phyloP scores from a whole-genome alignment of 2,888 invertebrate species.

The Tetrapedia diversipes region DNA sequence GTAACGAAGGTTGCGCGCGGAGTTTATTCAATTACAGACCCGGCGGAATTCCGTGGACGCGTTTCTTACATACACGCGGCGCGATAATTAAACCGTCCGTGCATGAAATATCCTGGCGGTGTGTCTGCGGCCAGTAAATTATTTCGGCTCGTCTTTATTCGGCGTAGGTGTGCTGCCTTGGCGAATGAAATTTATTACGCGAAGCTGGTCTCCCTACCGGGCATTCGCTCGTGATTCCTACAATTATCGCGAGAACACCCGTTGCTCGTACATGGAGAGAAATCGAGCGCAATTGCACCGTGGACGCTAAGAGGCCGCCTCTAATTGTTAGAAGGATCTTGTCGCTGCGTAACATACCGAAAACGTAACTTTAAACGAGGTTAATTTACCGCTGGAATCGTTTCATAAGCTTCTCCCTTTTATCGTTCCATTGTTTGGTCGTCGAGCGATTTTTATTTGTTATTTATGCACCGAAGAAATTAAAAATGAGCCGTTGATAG shows the following conservation, averaged over 20 bases:
- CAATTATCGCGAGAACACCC: slow-evolving; percentile 46
- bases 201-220: slow-evolving; percentile 26
- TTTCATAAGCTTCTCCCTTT: neutral
- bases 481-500: no score
- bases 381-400: neutral
- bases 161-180: slow-evolving; percentile 42
- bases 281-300: slow-evolving; percentile 43
- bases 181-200: slow-evolving; percentile 48
- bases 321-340: slow-evolving; percentile 27
- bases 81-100: slow-evolving; percentile 51
- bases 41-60: slow-evolving; percentile 26
- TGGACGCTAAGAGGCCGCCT: slow-evolving; percentile 26
- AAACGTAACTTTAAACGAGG: slow-evolving; percentile 1
- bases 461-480: no score
- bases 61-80: slow-evolving; percentile 20
- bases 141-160: slow-evolving; percentile 51
- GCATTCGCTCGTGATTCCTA: slow-evolving; percentile 42
- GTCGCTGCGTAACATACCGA: slow-evolving; percentile 1
- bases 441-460: neutral
- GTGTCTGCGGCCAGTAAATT: slow-evolving; percentile 34
- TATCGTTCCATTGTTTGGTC: neutral
- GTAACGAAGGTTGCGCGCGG: slow-evolving; percentile 33
- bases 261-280: slow-evolving; percentile 53
- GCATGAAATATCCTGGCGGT: slow-evolving; percentile 31
- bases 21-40: slow-evolving; percentile 32